These are phyloP conservation scores for Eulimnadia texana DNA, from an alignment of 1,140 invertebrate genomes.

Conservation along the genomic window DNA sequence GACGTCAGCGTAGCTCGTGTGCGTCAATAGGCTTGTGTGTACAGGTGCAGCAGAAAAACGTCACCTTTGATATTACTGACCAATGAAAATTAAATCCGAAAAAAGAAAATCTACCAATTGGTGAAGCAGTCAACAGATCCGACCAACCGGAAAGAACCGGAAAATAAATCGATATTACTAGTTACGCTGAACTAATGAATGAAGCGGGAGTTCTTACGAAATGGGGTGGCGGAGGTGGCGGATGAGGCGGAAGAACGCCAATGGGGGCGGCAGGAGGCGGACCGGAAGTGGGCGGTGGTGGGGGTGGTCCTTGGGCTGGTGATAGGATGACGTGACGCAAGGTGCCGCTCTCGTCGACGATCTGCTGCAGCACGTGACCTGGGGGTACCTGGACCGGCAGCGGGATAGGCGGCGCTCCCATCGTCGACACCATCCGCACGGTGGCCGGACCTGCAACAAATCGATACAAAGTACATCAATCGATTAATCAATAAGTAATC, in stretches of 20 bases:
- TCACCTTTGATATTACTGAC: too few relatives aligned
- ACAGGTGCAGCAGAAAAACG: too few relatives aligned
- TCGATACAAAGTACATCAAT: not conserved
- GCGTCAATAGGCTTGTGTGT: too few relatives aligned
- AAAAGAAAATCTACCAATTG: not conserved
- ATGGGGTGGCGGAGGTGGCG: slow-evolving; percentile 35
- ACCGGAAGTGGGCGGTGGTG: slow-evolving; percentile 32
- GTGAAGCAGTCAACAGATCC: too few relatives aligned
- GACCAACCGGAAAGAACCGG: too few relatives aligned
- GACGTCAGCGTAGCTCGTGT: too few relatives aligned
- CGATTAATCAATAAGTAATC: not conserved
- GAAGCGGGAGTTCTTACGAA: slow-evolving; percentile 52
- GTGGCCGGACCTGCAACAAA: slow-evolving; percentile 46
- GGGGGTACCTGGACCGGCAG: slow-evolving; percentile 79
- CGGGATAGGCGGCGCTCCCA: slow-evolving; percentile 54
- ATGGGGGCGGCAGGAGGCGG: slow-evolving; percentile 5
- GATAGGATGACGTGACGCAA: slow-evolving; percentile 71
- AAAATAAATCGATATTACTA: not conserved
- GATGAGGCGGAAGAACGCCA: slow-evolving; percentile 13
- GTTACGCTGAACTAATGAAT: not conserved
- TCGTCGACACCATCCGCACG: slow-evolving; percentile 67
- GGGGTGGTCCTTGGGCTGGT: slow-evolving; percentile 36
- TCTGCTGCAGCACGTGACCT: slow-evolving; percentile 75
- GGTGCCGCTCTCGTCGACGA: slow-evolving; percentile 72
- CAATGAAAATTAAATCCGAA: not conserved